Conservation (phyloP, 2,888 invertebrate species). For the Troilus luridus region DNA sequence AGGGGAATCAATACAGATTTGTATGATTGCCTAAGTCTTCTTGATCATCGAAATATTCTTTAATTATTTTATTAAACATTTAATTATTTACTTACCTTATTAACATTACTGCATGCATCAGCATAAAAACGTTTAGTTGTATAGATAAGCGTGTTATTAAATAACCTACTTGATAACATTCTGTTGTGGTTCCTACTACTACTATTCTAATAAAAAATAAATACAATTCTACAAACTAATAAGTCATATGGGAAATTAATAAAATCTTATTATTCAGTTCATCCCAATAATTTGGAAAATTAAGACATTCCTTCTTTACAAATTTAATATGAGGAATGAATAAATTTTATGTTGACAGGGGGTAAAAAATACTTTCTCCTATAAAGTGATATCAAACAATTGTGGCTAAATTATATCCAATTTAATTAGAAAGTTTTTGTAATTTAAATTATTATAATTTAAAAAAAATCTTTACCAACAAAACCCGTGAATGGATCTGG, state of each 20-base stretch:
- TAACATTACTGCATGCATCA: not conserved
- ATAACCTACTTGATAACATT: conserved; percentile 1
- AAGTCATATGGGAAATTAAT: conserved; percentile 24
- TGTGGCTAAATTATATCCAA: no score
- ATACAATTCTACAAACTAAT: not conserved
- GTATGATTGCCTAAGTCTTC: not conserved
- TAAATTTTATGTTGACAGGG: no score
- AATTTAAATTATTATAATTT: no score
- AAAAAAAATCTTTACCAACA: no score
- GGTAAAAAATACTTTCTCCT: no score
- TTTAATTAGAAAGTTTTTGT: no score
- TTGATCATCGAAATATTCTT: not conserved
- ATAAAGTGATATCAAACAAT: no score
- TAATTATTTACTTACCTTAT: not conserved
- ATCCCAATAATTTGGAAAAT: not conserved
- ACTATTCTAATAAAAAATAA: conserved; percentile 13
- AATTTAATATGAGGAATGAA: no score
- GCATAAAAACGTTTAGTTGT: conserved; percentile 2
- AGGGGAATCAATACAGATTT: not conserved
- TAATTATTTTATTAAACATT: not conserved
- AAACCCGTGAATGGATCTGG: no score
- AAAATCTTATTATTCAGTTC: not conserved
- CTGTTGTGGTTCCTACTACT: not conserved
- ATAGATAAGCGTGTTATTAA: not conserved
- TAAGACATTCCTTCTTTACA: not conserved